Conservation (phyloP, 2,113 vertebrate genomes). For the Turnix velox region DNA sequence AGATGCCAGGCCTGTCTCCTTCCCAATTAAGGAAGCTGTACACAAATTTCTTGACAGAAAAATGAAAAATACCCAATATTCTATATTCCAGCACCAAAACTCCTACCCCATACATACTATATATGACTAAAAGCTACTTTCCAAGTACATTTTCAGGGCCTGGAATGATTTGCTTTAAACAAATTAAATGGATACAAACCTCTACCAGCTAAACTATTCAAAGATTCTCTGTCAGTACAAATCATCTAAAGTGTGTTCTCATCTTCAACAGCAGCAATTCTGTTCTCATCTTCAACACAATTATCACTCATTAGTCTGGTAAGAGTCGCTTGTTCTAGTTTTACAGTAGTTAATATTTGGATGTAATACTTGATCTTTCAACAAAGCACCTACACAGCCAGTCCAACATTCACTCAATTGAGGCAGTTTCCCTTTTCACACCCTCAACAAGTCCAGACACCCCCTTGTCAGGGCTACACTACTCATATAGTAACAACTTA, state of each 20-base stretch:
- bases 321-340: not conserved
- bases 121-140: not conserved
- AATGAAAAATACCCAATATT: not conserved
- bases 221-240: not conserved
- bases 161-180: not conserved
- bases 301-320: not conserved
- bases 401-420: not conserved
- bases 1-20: not conserved
- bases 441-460: not conserved
- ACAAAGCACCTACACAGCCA: not conserved
- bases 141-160: not conserved
- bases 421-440: not conserved
- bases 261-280: not conserved
- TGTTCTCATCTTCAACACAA: not conserved
- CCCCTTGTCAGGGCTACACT: not conserved
- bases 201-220: not conserved
- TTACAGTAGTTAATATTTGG: not conserved
- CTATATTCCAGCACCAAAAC: not conserved
- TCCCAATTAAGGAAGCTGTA: not conserved
- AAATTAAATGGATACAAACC: not conserved
- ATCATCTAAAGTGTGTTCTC: rapidly evolving
- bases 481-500: constrained; percentile 64
- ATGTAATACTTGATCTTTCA: rapidly evolving
- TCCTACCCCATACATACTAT: not conserved
- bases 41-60: not conserved